A percentile compares a stretch with the other conserved stretches of the same genome.
These are phyloP conservation scores for Capitella teleta DNA, from an alignment of 1,140 invertebrate species.

Conservation along the genomic window DNA sequence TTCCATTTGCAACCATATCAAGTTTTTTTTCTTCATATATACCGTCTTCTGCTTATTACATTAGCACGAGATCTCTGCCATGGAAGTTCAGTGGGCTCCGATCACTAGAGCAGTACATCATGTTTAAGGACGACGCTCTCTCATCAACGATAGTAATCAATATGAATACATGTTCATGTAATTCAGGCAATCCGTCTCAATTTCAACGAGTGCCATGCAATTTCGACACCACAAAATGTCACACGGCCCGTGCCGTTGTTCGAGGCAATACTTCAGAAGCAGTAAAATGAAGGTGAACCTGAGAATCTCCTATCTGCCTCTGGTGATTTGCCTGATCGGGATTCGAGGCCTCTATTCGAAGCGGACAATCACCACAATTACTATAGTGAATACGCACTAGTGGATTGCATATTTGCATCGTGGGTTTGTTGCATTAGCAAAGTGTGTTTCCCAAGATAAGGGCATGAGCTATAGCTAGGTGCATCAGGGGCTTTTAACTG, in stretches of 20 bases:
- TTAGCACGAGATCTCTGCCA: background rate
- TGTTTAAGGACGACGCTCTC: background rate
- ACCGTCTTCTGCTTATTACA: background rate
- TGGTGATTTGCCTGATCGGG: too few species aligned
- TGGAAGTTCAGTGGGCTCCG: background rate
- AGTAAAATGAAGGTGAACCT: too few species aligned
- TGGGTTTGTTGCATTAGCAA: background rate
- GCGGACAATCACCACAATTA: background rate
- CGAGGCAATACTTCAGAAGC: too few species aligned
- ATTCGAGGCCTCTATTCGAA: background rate
- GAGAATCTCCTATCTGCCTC: too few species aligned
- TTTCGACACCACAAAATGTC: too few species aligned
- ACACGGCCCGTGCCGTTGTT: too few species aligned
- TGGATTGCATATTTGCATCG: background rate
- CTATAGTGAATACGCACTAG: background rate
- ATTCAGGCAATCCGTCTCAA: too few species aligned
- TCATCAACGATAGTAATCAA: background rate
- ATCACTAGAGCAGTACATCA: background rate
- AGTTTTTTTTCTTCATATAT: background rate
- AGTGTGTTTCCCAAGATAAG: background rate
- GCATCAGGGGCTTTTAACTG: too few species aligned
- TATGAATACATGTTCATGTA: too few species aligned
- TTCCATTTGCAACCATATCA: background rate
- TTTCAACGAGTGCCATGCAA: too few species aligned
- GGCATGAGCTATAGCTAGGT: background rate